Base-by-base conservation (phyloP, 2,797 vertebrate genomes). In the Syngnathus acus region DNA sequence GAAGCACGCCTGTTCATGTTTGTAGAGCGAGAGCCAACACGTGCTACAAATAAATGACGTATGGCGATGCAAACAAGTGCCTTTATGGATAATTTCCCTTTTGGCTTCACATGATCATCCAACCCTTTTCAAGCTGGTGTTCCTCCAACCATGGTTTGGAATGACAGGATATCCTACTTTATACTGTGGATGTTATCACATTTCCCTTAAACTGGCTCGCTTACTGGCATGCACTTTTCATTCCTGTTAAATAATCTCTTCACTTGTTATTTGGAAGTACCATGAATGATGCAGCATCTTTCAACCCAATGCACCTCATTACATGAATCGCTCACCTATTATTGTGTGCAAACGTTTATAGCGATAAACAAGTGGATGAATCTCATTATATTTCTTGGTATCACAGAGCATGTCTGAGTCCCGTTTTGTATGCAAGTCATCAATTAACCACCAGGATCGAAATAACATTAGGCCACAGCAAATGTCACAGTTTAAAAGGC, bases 121-220 rank as follows among this genome's bases (percentile, higher is more conserved):
- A 57, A 63, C 37, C 21, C 16, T 32, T 62, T 42, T 21, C 6
- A 40, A 72, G 32, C 54, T 67, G 63, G 43, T 38, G 64, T 68
- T 60, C 62, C 51, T 58, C 23, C 54, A 73, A 45, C 26, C 40
- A 45, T 57, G 71, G 70, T 67, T 26, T 43, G 32, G 74, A 72
- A 77, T 81, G 72, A 79, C 74, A 79, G 81, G 83, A 84, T 78
- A 78, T 81, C 76, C 76, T 71, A 62, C 61, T 67, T 65, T 59
- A 62, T 79, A 69, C 70, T 76, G 19, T 67, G 68, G 61, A 71
- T 76, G 51, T 58, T 66, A 57, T 71, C 42, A 64, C 50, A 60
- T 62, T 68, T 72, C 67, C 75, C 71, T 23, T 55, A 9, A 48
- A 62, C 62, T 65, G 69, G 69, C 66, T 72, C 59, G 55, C 64